Percentiles rank a stretch among this genome's conserved stretches.
Evolutionary conservation across 2,113 vertebrate genomes (phyloP).

Genomic region (Lipotes vexillifer): DNA sequence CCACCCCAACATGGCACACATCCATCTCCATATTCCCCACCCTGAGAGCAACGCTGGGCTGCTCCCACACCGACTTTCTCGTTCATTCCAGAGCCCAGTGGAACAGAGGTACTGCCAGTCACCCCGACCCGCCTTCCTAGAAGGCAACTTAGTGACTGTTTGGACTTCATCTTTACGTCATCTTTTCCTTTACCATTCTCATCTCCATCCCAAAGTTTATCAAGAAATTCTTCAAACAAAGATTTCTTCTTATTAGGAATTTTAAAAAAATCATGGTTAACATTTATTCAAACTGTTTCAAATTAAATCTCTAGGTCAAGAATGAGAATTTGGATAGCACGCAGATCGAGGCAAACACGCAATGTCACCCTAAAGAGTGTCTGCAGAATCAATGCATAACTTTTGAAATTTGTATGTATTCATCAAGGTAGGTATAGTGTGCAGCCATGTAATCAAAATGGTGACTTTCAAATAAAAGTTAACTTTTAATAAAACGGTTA

Average conservation of each 20-base stretch:
- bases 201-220: neutral
- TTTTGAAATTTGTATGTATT: neutral
- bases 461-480: neutral
- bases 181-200: neutral
- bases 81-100: neutral
- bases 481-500: constrained; percentile 3
- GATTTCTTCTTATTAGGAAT: neutral
- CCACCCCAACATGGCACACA: fast-evolving
- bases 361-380: neutral
- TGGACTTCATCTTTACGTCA: neutral
- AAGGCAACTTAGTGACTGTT: too few relatives aligned
- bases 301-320: neutral
- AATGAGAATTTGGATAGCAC: neutral
- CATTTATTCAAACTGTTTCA: neutral
- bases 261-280: neutral
- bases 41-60: neutral
- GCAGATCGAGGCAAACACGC: neutral
- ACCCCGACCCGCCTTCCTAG: neutral
- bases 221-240: neutral
- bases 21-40: neutral
- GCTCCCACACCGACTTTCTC: neutral
- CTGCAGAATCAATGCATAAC: neutral
- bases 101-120: neutral
- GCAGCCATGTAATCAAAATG: neutral
- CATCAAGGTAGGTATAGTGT: neutral